These are phyloP conservation scores for Acromyrmex charruanus DNA, from an alignment of 1,140 invertebrate species.

Conservation along the genomic window DNA sequence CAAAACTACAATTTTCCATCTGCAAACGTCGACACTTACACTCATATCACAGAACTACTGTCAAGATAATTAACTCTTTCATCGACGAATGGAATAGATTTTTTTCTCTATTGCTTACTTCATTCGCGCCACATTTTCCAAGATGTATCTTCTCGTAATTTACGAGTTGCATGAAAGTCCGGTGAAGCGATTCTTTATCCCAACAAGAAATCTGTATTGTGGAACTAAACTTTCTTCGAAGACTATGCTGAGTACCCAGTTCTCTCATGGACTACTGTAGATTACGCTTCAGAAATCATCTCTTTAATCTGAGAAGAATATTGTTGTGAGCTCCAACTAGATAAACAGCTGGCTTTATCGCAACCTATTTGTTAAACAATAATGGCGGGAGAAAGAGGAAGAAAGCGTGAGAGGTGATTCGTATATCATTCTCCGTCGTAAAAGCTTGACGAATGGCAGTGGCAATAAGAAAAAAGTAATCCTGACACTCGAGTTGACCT, in stretches of 20 bases:
- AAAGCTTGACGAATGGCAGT: slow-evolving; percentile 38
- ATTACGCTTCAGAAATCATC: slow-evolving; percentile 12
- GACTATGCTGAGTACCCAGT: neutral
- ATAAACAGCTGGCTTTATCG: slow-evolving; percentile 53
- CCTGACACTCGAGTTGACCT: slow-evolving; percentile 29
- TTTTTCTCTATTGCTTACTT: neutral
- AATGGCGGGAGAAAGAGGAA: slow-evolving; percentile 35
- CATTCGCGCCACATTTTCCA: neutral
- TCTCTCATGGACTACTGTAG: slow-evolving; percentile 15
- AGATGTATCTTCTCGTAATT: neutral
- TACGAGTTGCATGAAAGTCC: slow-evolving; percentile 14
- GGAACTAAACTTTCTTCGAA: slow-evolving; percentile 17
- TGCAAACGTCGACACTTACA: neutral
- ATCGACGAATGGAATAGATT: neutral
- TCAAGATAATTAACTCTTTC: slow-evolving; percentile 26
- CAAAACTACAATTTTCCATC: slow-evolving; percentile 23
- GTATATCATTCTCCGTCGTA: slow-evolving; percentile 37
- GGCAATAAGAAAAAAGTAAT: slow-evolving; percentile 43
- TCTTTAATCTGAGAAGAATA: slow-evolving; percentile 48
- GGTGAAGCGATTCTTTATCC: slow-evolving; percentile 8
- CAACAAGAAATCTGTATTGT: neutral
- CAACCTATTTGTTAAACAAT: slow-evolving; percentile 44
- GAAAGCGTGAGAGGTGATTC: slow-evolving; percentile 44
- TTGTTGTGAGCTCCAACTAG: slow-evolving; percentile 44
- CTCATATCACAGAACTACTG: neutral